Base-by-base conservation (phyloP, 2,113 vertebrate genomes). In the Barnardius zonarius region DNA sequence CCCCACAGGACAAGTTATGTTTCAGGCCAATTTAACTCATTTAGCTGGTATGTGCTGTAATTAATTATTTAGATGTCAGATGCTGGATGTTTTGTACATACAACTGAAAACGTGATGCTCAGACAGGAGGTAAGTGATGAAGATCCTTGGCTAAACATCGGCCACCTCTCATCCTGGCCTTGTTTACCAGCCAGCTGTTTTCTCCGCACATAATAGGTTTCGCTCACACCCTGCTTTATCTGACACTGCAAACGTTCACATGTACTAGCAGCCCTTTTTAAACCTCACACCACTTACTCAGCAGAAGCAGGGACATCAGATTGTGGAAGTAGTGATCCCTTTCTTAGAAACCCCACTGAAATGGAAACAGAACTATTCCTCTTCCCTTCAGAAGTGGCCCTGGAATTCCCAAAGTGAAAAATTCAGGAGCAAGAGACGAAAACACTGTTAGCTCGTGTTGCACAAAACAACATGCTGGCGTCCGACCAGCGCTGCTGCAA, bases 391-490 rank as follows among this genome's bases (percentile, higher is more conserved):
- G 66, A 83, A 62, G 48, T 57, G 70, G 44, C 73, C 70, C 39
- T 88, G 69, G 64, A 76, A 90, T 85, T 83, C 79, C 82, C 78
- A 10, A 91, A 91, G 69, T 62, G n/a, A 92, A 78, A 96, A 88
- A 93, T 85, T 83, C 87, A 49, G 88, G 83, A 84, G 69, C n/a
- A 49, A 88, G 59, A 91, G 59, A 79, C 1, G 2, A 89, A 93
- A 95, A 88, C 74, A 90, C 64, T 86, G 81, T 87, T 88, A 61
- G 83, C 49, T 83, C 83, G 76, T 90, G 62, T 92, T 93, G 48
- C 92, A 91, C 79, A 78, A 27, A 91, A 83, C 85, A 83, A 61
- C 5, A 0, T 63, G 43, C 79, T 94, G 86, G 87, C 57, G 0
- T 66, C 76, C 2, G 3, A 83, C 77, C 92, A 89, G 22, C 0